Percentiles rank a stretch among this genome's conserved stretches.
phyloP scores from a whole-genome alignment of 2,797 vertebrate species.

The Ctenochaetus hawaiiensis region DNA sequence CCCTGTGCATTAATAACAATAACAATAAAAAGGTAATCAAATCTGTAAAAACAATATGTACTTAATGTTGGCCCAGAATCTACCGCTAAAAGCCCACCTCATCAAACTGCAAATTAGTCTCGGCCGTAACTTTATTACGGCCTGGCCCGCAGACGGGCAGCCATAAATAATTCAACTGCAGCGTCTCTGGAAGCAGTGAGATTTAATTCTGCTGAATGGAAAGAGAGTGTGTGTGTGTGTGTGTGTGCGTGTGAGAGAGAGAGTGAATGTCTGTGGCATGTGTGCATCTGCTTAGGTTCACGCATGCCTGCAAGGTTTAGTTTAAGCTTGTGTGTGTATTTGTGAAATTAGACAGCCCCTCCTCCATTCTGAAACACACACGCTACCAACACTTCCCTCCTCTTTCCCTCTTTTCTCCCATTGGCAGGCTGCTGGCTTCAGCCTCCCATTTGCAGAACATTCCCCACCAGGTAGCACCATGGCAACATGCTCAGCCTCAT shows the following conservation, averaged over 20 bases:
- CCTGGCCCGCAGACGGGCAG: constrained; percentile 74
- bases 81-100: constrained; percentile 85
- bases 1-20: constrained; percentile 86
- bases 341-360: constrained; percentile 79
- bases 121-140: constrained; percentile 88
- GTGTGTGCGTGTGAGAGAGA: constrained; percentile 44
- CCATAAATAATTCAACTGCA: constrained; percentile 90
- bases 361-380: constrained; percentile 37
- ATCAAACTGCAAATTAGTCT: constrained; percentile 88
- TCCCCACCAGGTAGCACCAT: constrained; percentile 77
- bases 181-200: constrained; percentile 82
- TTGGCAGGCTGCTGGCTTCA: constrained; percentile 81
- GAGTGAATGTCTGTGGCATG: constrained; percentile 31
- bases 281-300: constrained; percentile 37
- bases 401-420: constrained; percentile 74
- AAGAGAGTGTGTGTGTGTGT: constrained; percentile 58
- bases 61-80: constrained; percentile 84
- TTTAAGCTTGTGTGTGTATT: constrained; percentile 62
- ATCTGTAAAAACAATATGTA: constrained; percentile 87
- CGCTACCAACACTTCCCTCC: constrained; percentile 15
- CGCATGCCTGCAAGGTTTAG: constrained; percentile 66
- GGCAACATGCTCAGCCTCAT: constrained; percentile 77
- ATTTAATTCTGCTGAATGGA: constrained; percentile 90
- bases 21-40: constrained; percentile 86
- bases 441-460: constrained; percentile 63